These are phyloP conservation scores for Loripinus fragilis DNA, from an alignment of 2,888 invertebrate genomes.

Conservation along the genomic window DNA sequence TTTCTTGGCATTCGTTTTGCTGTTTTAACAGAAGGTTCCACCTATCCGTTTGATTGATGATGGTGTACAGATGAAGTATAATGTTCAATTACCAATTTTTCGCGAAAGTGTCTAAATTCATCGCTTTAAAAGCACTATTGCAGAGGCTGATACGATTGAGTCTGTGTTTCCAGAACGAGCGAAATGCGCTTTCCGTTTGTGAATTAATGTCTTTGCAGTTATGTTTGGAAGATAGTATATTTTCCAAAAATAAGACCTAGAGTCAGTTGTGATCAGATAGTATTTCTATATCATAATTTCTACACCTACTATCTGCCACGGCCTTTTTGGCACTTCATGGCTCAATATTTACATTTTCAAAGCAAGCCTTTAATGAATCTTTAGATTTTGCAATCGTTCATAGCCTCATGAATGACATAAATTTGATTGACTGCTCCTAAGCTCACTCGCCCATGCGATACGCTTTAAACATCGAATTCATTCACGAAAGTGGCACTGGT, in stretches of 20 bases:
- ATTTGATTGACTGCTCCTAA: too few relatives aligned
- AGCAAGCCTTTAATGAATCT: too few relatives aligned
- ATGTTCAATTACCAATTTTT: constrained; percentile 4
- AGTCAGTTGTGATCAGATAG: constrained; percentile 28
- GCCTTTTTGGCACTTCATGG: constrained; percentile 25
- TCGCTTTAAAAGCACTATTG: not conserved
- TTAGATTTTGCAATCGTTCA: too few relatives aligned
- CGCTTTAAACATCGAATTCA: too few relatives aligned
- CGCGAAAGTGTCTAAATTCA: not conserved
- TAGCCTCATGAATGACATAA: too few relatives aligned
- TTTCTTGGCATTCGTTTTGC: constrained; percentile 1
- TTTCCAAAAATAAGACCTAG: constrained; percentile 13
- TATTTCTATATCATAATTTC: constrained; percentile 17
- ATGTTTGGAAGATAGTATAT: constrained; percentile 10
- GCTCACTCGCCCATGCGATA: too few relatives aligned
- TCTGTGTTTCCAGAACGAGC: constrained; percentile 25
- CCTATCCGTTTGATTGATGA: not conserved
- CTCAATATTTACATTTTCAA: too few relatives aligned
- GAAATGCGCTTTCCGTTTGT: constrained; percentile 20
- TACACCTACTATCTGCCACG: constrained; percentile 27
- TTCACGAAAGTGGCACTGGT: too few relatives aligned
- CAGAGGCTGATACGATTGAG: not conserved
- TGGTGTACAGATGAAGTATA: not conserved
- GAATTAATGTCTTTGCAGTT: constrained; percentile 9
- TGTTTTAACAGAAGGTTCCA: not conserved